Base-by-base conservation (phyloP, 2,888 invertebrate genomes). In the Suillia variegata region DNA sequence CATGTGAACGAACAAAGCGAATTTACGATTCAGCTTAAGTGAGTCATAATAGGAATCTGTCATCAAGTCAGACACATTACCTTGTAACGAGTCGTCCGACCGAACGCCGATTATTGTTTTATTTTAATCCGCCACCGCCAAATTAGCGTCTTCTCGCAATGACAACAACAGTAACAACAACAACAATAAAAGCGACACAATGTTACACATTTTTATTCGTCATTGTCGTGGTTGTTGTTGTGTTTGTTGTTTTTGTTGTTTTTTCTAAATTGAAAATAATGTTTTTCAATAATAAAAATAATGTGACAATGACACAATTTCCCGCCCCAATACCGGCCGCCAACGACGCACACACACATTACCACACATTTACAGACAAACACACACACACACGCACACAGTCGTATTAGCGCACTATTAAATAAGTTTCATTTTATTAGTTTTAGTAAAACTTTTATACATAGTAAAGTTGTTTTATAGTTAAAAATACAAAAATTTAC, bases 221-320 rank as follows among this genome's bases (percentile, higher is more conserved):
- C n/a, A n/a, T n/a, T n/a, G n/a, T n/a, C n/a, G n/a, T n/a, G n/a
- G n/a, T n/a, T 31, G 31, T 31, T 31, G 31, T 31, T 31, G 12
- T n/a, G n/a, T 31, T 31, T 31, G 6, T 31, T 31, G 31, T 10
- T 10, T 38, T 38, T 13, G 10, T 45, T 20, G 45, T 20, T 45
- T 20, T n/a, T 45, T 45, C 45, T 45, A 45, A 45, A 45, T 45
- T 45, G 45, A 45, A 45, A 45, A 20, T 45, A 45, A 45, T 45
- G 45, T 45, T 45, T 10, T 13, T 17, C 45, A 45, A 45, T 45
- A 45, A 45, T 18, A 45, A 45, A 18, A 45, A 45, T 18, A 45
- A 45, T 17, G 45, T 13, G 20, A 45, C 45, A 45, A 45, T 45
- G 45, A 20, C 45, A 45, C 45, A 17, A 45, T 45, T 45, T 45